These are phyloP conservation scores for Aspidiotus destructor DNA, from an alignment of 2,888 invertebrate genomes.

Conservation along the genomic window DNA sequence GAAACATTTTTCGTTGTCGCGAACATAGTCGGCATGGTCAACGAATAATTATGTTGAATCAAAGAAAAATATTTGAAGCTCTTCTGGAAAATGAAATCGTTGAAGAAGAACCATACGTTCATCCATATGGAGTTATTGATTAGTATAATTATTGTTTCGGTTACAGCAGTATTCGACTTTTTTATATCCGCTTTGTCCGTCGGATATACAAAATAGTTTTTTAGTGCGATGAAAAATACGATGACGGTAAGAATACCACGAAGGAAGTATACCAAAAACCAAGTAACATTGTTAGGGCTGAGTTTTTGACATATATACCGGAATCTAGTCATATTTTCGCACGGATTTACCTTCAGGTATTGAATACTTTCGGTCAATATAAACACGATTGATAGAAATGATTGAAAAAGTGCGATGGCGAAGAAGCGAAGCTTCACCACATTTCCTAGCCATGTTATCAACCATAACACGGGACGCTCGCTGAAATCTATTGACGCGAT, in stretches of 20 bases:
- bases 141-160: slow-evolving; percentile 23
- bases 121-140: slow-evolving; percentile 11
- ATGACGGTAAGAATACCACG: slow-evolving; percentile 25
- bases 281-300: slow-evolving; percentile 13
- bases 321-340: slow-evolving; percentile 18
- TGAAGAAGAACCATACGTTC: slow-evolving; percentile 9
- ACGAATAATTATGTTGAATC: slow-evolving; percentile 12
- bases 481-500: slow-evolving; percentile 17
- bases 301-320: slow-evolving; percentile 21
- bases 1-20: slow-evolving; percentile 12
- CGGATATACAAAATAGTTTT: slow-evolving; percentile 21
- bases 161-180: slow-evolving; percentile 6
- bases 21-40: slow-evolving; percentile 12
- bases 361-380: slow-evolving; percentile 21
- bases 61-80: slow-evolving; percentile 27
- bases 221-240: slow-evolving; percentile 25
- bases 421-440: slow-evolving; percentile 8
- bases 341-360: slow-evolving; percentile 15
- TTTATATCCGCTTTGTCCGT: background rate
- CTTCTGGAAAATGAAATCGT: slow-evolving; percentile 15
- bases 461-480: slow-evolving; percentile 12
- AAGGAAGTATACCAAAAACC: slow-evolving; percentile 24
- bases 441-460: slow-evolving; percentile 21
- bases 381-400: slow-evolving; percentile 15
- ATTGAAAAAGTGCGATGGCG: slow-evolving; percentile 17